A percentile compares a stretch with the other conserved stretches of the same genome.
Conservation (phyloP, 2,797 vertebrate species). For the Squalus acanthias region DNA sequence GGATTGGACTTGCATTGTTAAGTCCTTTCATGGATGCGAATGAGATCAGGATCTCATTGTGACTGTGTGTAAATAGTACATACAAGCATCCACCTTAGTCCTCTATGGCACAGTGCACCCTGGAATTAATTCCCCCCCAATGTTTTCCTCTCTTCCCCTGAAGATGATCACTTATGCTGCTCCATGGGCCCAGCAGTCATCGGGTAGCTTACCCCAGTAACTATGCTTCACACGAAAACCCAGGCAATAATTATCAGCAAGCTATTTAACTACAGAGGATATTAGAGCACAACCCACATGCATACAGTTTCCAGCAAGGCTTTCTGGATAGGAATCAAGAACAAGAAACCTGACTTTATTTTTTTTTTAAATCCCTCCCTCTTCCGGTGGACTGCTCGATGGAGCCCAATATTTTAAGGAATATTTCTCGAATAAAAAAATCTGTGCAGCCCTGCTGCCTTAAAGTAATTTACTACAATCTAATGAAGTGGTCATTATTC, state of each 20-base stretch:
- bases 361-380: not conserved
- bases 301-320: not conserved
- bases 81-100: not conserved
- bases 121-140: not conserved
- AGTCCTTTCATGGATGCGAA: too few species aligned
- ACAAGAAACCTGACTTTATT: not conserved
- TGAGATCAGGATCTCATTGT: too few species aligned
- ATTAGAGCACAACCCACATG: not conserved
- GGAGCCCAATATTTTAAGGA: not conserved
- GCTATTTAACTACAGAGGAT: not conserved
- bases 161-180: too few species aligned
- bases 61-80: not conserved
- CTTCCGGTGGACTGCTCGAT: not conserved
- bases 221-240: not conserved
- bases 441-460: not conserved
- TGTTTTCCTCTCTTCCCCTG: not conserved
- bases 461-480: too few species aligned
- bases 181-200: not conserved
- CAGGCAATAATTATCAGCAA: not conserved
- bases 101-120: not conserved
- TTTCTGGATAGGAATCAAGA: not conserved
- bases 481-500: conserved; percentile 40
- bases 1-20: too few species aligned
- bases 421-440: not conserved
- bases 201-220: not conserved